Conservation (phyloP, 2,888 invertebrate genomes). For the Sacculina carcini region DNA sequence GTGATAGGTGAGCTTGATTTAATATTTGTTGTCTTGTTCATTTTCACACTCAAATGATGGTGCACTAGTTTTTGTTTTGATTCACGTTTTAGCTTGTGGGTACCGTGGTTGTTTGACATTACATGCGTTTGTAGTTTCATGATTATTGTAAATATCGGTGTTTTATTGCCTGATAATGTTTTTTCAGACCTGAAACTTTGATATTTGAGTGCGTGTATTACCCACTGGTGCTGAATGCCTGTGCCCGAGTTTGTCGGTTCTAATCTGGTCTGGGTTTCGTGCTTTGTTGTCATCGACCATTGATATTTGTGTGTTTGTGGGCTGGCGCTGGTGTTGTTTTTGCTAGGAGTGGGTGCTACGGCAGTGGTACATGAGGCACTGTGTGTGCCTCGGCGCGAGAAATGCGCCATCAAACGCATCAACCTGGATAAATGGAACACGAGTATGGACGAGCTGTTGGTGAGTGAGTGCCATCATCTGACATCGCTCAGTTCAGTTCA, state of each 20-base stretch:
- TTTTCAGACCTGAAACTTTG: not conserved
- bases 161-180: too few relatives aligned
- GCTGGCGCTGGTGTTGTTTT: too few relatives aligned
- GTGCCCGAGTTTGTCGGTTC: not conserved
- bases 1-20: constrained; percentile 21
- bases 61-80: too few relatives aligned
- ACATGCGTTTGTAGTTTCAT: not conserved
- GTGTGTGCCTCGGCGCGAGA: constrained; percentile 69
- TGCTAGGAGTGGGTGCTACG: constrained; percentile 66
- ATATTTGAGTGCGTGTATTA: too few relatives aligned
- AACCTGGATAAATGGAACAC: constrained; percentile 99
- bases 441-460: constrained; percentile 87
- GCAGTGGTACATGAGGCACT: constrained; percentile 81
- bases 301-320: too few relatives aligned
- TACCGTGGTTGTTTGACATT: too few relatives aligned
- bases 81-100: too few relatives aligned
- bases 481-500: too few relatives aligned
- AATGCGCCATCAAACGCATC: constrained; percentile 94
- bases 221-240: too few relatives aligned
- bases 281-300: not conserved
- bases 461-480: constrained; percentile 29
- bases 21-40: not conserved
- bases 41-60: not conserved
- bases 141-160: not conserved
- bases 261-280: not conserved